phyloP scores from a whole-genome alignment of 2,888 invertebrate genomes.

The Mesorhabditis spiculigera region DNA sequence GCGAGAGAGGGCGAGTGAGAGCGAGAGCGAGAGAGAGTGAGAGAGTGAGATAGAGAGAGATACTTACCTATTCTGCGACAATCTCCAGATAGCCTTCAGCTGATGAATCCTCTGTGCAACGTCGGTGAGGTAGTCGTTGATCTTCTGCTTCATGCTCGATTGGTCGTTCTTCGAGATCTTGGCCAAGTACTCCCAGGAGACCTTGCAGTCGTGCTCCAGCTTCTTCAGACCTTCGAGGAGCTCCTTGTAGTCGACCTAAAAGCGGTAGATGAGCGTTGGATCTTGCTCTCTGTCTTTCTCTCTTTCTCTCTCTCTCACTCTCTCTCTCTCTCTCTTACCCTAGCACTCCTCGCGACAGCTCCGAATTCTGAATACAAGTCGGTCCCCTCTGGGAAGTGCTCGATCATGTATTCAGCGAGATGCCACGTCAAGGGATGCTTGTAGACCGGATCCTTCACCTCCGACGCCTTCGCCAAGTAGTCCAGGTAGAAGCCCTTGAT shows the following conservation, averaged over 20 bases:
- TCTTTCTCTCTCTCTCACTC: background rate
- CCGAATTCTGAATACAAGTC: slow-evolving; percentile 85
- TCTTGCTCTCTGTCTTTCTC: background rate
- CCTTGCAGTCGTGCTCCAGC: slow-evolving; percentile 89
- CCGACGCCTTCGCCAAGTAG: slow-evolving; percentile 78
- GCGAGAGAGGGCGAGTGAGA: too few relatives aligned
- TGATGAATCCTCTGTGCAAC: slow-evolving; percentile 95
- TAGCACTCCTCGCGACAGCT: slow-evolving; percentile 62
- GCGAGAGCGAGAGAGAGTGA: too few relatives aligned
- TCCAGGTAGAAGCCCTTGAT: slow-evolving; percentile 95
- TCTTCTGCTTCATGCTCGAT: slow-evolving; percentile 54
- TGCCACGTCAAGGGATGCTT: slow-evolving; percentile 96
- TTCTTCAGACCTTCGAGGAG: slow-evolving; percentile 78
- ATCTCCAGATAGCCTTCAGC: slow-evolving; percentile 81
- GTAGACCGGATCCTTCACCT: slow-evolving; percentile 83
- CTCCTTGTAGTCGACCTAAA: slow-evolving; percentile 87
- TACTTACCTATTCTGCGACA: slow-evolving; percentile 79
- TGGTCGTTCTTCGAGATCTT: slow-evolving; percentile 50
- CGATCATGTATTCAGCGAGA: slow-evolving; percentile 92
- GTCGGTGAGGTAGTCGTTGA: slow-evolving; percentile 91
- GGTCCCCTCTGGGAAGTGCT: slow-evolving; percentile 87
- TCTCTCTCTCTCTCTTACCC: slow-evolving; percentile 66
- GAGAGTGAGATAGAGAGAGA: background rate
- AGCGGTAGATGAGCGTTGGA: background rate
- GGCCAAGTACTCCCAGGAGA: slow-evolving; percentile 51